Conservation (phyloP, 2,113 vertebrate species). For the Sclerurus mexicanus region DNA sequence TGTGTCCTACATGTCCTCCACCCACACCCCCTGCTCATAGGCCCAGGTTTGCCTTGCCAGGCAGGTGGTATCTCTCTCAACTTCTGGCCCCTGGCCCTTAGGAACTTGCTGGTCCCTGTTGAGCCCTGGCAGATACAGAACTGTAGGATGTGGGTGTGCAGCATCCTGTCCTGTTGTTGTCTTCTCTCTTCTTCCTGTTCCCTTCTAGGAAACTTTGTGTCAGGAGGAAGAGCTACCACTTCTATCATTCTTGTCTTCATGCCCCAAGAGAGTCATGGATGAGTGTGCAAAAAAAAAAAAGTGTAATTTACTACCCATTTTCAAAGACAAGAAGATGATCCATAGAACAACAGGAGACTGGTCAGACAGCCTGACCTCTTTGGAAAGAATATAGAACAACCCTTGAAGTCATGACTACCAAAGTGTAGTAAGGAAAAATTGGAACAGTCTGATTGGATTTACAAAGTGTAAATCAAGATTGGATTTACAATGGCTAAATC, state of each 20-base stretch:
- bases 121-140: not conserved
- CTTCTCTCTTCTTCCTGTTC: not conserved
- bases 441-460: not conserved
- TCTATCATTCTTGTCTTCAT: not conserved
- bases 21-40: not conserved
- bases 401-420: not conserved
- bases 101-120: not conserved
- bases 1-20: not conserved
- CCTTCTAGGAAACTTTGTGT: not conserved
- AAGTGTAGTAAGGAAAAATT: not conserved
- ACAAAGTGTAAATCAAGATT: not conserved
- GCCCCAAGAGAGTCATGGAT: not conserved
- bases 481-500: not conserved
- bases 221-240: not conserved
- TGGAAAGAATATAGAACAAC: not conserved
- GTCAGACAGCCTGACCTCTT: not conserved
- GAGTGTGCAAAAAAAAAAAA: not conserved
- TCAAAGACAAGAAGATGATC: not conserved
- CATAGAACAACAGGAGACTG: not conserved
- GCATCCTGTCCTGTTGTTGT: not conserved
- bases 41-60: not conserved
- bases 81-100: not conserved
- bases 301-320: not conserved
- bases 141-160: not conserved
- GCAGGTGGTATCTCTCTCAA: accelerated